phyloP scores from a whole-genome alignment of 2,113 vertebrate species.

The Suricata suricatta region DNA sequence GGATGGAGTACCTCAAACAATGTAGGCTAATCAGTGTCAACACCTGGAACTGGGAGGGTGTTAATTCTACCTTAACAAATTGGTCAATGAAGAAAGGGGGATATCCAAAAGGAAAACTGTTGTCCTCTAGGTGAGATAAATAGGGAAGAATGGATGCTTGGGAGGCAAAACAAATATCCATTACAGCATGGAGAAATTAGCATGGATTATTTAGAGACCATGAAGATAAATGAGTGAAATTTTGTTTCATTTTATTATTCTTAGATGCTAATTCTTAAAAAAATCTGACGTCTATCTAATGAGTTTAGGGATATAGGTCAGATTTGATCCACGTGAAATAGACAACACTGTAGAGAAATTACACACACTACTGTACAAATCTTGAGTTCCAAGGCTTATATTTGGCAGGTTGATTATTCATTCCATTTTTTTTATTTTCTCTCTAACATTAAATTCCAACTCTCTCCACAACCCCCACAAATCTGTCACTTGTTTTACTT shows the following conservation, averaged over 20 bases:
- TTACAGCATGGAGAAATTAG: neutral
- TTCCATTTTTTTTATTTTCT: conserved; percentile 24
- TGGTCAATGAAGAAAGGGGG: neutral
- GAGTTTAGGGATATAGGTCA: neutral
- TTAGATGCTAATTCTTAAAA: neutral
- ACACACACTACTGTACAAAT: neutral
- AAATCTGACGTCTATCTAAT: neutral
- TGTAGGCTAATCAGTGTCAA: neutral
- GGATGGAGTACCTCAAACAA: neutral
- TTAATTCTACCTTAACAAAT: neutral
- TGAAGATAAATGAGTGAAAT: neutral
- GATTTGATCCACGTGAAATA: neutral
- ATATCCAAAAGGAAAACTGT: neutral
- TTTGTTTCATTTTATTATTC: conserved; percentile 24
- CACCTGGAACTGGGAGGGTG: neutral
- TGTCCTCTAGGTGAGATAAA: neutral
- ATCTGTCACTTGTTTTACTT: conserved; percentile 47
- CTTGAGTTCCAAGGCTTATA: neutral
- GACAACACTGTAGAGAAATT: neutral
- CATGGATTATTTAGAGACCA: neutral
- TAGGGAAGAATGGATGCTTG: neutral
- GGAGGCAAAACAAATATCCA: neutral
- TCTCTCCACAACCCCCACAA: neutral
- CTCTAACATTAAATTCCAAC: conserved; percentile 44
- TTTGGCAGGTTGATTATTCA: conserved; percentile 50